These are phyloP conservation scores for Megaustenia siamemsis DNA, from an alignment of 2,888 invertebrate genomes.

Conservation along the genomic window DNA sequence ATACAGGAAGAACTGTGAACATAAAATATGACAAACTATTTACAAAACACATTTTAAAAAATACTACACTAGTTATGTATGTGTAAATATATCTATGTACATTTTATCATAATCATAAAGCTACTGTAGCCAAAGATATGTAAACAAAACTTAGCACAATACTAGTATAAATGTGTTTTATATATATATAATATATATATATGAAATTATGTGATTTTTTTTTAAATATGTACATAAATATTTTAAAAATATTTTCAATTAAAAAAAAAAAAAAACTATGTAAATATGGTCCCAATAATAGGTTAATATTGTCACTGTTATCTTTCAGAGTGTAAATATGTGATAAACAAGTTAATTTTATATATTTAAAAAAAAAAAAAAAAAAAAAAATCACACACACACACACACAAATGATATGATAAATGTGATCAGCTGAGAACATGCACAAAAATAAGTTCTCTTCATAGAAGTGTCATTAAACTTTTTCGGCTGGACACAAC, in stretches of 20 bases:
- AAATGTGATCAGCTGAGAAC: no score
- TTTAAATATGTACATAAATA: neutral
- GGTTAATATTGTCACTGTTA: neutral
- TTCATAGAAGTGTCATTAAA: no score
- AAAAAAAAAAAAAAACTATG: neutral
- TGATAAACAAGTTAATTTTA: neutral
- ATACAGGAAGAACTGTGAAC: no score
- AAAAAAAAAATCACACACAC: no score
- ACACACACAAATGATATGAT: neutral
- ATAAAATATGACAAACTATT: no score
- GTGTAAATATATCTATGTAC: neutral
- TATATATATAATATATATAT: no score
- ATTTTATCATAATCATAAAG: neutral
- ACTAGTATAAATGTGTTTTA: neutral
- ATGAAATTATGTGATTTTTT: neutral
- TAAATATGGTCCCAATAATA: neutral
- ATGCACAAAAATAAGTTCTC: no score
- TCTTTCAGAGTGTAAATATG: neutral
- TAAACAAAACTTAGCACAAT: neutral
- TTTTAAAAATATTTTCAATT: neutral
- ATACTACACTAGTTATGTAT: no score
- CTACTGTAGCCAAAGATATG: conserved; percentile 5
- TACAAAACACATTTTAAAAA: no score
- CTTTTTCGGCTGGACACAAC: no score
- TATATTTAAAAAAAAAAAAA: no score